Conservation (phyloP, 2,797 vertebrate species). For the Hoplostethus mediterraneus region DNA sequence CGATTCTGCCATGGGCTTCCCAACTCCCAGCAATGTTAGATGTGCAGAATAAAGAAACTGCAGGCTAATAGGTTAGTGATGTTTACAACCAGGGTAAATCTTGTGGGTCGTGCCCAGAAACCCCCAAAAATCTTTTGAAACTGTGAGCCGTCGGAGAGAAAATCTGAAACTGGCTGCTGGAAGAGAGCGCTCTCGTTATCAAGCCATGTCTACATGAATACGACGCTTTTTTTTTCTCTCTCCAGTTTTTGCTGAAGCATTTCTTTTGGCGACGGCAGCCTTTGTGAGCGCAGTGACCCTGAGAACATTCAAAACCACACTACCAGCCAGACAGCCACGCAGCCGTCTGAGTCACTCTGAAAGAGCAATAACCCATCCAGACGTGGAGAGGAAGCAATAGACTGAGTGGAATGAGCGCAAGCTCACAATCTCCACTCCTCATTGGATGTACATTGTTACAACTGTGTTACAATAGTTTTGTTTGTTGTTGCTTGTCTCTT, state of each 20-base stretch:
- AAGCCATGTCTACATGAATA: background rate
- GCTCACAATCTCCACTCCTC: constrained; percentile 46
- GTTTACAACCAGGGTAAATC: background rate
- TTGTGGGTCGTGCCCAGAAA: background rate
- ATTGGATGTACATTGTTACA: constrained; percentile 34
- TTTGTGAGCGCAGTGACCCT: constrained; percentile 72
- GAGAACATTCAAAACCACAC: constrained; percentile 71
- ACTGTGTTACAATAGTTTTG: constrained; percentile 29
- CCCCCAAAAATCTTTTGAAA: constrained; percentile 20
- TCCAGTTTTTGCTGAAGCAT: constrained; percentile 24
- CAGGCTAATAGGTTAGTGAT: background rate
- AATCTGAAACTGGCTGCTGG: constrained; percentile 17
- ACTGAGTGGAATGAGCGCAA: constrained; percentile 55
- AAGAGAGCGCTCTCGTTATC: background rate
- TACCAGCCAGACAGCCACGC: constrained; percentile 73
- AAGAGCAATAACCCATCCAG: constrained; percentile 73
- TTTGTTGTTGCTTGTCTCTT: constrained; percentile 53
- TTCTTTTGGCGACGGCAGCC: constrained; percentile 51
- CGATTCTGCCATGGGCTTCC: no score
- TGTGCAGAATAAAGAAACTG: background rate
- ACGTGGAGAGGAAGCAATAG: constrained; percentile 52
- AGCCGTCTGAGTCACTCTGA: constrained; percentile 78
- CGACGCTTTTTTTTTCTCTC: background rate
- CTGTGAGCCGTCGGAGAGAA: background rate
- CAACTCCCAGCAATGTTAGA: no score